Percentiles rank a stretch among this genome's conserved stretches.
phyloP scores from a whole-genome alignment of 2,888 invertebrate species.

The Augochlorella aurata region DNA sequence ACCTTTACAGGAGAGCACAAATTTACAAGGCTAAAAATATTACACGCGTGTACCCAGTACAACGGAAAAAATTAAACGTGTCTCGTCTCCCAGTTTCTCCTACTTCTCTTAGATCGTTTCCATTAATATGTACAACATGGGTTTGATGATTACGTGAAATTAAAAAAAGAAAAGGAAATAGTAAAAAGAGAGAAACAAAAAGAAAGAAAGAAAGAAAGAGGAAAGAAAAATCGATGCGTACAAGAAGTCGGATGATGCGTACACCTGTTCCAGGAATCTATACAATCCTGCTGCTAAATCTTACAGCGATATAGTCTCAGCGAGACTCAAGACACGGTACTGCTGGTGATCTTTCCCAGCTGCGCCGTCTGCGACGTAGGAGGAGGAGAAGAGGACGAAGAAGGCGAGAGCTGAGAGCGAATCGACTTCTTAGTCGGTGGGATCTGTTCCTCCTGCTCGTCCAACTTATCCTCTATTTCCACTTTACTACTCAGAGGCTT shows the following conservation, averaged over 20 bases:
- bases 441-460: conserved; percentile 66
- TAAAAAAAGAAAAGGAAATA: conserved; percentile 32
- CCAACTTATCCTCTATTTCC: conserved; percentile 53
- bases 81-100: conserved; percentile 32
- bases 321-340: conserved; percentile 65
- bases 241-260: conserved; percentile 14
- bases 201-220: conserved; percentile 2
- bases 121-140: conserved; percentile 61
- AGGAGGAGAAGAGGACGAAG: conserved; percentile 39
- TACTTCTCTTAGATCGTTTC: conserved; percentile 42
- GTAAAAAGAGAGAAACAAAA: not conserved
- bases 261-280: conserved; percentile 25
- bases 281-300: conserved; percentile 56
- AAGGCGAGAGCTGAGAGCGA: conserved; percentile 58
- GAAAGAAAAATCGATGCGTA: conserved; percentile 14
- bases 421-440: conserved; percentile 65
- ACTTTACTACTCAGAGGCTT: conserved; percentile 57
- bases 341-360: conserved; percentile 68
- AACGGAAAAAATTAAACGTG: conserved; percentile 45
- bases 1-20: conserved; percentile 65
- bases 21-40: conserved; percentile 71
- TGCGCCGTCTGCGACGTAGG: conserved; percentile 48
- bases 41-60: conserved; percentile 68
- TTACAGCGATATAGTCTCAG: conserved; percentile 57
- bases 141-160: conserved; percentile 31